These are phyloP conservation scores for Paramormyrops kingsleyae DNA, from an alignment of 2,113 vertebrate species.

Conservation along the genomic window DNA sequence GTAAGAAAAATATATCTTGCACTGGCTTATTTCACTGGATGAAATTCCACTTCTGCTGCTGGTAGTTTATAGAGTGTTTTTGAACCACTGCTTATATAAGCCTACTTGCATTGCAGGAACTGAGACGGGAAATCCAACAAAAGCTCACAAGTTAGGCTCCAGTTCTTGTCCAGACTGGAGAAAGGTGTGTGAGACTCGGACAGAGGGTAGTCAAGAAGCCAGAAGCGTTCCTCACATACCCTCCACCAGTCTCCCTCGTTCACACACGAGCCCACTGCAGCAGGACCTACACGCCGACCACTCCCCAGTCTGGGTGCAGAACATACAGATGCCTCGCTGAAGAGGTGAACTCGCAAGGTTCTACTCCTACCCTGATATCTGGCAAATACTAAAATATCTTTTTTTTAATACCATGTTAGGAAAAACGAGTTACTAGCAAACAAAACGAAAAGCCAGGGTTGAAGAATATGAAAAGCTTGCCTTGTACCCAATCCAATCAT, in stretches of 20 bases:
- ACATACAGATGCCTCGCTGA: background rate
- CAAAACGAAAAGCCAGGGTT: background rate
- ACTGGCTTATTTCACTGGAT: background rate
- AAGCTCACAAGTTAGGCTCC: background rate
- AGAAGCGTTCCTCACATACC: background rate
- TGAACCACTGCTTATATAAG: background rate
- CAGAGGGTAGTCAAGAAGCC: background rate
- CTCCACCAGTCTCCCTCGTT: background rate
- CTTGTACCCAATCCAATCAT: conserved; percentile 22
- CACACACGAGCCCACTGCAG: background rate
- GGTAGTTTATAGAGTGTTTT: background rate
- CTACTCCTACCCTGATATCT: background rate
- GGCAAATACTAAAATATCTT: background rate
- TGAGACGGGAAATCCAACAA: background rate
- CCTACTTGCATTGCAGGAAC: background rate
- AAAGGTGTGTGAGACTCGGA: background rate
- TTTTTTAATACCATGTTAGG: conserved; percentile 18
- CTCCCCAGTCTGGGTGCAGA: background rate
- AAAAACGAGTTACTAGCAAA: conserved; percentile 11
- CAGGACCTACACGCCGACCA: background rate
- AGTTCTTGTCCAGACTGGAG: background rate
- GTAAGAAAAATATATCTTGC: background rate
- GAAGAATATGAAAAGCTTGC: background rate
- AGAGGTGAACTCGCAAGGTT: background rate
- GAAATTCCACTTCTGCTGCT: background rate